These are phyloP conservation scores for Pterocles gutturalis DNA, from an alignment of 2,113 vertebrate genomes.

Conservation along the genomic window DNA sequence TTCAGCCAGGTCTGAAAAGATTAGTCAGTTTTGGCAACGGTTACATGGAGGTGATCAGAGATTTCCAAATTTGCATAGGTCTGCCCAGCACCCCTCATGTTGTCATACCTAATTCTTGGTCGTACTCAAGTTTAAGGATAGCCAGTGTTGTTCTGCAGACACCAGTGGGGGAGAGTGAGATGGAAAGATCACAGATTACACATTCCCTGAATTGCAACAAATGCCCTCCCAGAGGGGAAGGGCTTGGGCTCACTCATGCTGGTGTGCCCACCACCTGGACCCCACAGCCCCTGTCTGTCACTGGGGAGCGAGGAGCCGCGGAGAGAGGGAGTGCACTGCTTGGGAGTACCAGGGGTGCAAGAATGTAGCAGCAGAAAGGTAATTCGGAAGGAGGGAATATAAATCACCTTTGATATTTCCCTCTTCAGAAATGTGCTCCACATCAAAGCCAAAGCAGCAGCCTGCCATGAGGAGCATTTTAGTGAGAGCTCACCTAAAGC, in stretches of 20 bases:
- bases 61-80: background rate
- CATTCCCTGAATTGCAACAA: background rate
- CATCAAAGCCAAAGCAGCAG: background rate
- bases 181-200: background rate
- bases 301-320: background rate
- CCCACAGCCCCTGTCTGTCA: background rate
- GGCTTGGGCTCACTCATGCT: background rate
- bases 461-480: background rate
- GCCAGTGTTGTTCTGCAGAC: background rate
- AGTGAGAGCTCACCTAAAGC: background rate
- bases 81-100: background rate
- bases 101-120: background rate
- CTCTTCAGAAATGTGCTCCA: rapidly evolving
- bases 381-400: background rate
- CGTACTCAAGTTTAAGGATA: background rate
- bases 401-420: background rate
- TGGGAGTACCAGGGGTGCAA: background rate
- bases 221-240: background rate
- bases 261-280: background rate
- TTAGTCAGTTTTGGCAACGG: background rate
- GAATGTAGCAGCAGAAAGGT: background rate
- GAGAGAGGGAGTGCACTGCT: background rate
- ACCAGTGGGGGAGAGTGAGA: background rate
- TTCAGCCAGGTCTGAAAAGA: background rate
- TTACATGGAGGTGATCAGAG: rapidly evolving